Base-by-base conservation (phyloP, 2,113 vertebrate genomes). In the Sceloporus tristichus region DNA sequence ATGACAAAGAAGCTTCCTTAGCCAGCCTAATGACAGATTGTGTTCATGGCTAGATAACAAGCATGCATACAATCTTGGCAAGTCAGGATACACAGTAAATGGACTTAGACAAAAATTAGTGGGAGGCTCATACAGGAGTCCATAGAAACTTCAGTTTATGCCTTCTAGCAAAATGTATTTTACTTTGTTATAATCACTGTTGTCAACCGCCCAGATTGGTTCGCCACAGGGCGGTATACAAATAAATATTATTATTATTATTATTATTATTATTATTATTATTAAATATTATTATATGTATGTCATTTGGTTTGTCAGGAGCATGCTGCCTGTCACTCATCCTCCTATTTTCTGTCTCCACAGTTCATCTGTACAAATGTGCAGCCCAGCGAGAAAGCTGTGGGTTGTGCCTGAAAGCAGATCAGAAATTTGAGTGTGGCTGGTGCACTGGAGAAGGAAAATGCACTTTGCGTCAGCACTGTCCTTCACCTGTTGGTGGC, bases 361-460 rank as follows among this genome's bases (percentile, higher is more conserved):
- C 96, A 99, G 99, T 99, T 87, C 98, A 99, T 90, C 97, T 99
- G 89, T 99, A 99, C 96, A 99, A 99, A 95, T 99, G 99, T 0
- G 98, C 98, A 0, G 99, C 99, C 4, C 98, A 99, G 96, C 95
- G 99, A 3, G 98, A 99, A 97, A 99, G 99, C 97, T 99, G 99
- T 0, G 99, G 99, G 84, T 97, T 98, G 92, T 99, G 99, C 94
- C 97, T 99, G 79, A 99, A 99, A 94, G 98, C 99, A 0, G 96
- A 99, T 85, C 97, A 98, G 95, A 99, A 99, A 95, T 99, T 99
- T 19, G 97, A 98, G 94, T 99, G 99, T 0, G 99, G 99, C 85
- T 99, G 99, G 99, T 99, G 99, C 95, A 97, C 98, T 0, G 97
- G 96, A 0, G 98, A 99, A 91, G 98, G 96, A 21, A 95, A 94